Evolutionary conservation across 2,888 invertebrate species (phyloP), one percentile per base, ranked within the genome.

Genomic region (Pristionchus fissidentatus): DNA sequence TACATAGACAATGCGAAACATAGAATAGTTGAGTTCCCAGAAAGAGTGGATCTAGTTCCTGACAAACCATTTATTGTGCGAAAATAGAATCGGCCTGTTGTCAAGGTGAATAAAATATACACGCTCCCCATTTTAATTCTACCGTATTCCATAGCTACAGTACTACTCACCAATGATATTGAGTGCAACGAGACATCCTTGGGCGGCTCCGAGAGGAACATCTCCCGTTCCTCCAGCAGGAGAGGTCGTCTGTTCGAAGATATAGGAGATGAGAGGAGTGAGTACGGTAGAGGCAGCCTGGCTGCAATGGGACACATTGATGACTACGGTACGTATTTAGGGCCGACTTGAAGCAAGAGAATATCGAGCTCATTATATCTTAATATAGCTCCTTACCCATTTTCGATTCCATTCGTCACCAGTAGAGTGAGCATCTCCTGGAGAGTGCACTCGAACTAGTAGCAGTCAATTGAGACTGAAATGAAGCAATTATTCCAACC

Each of bases 111-210:
- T n/a, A n/a, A n/a, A n/a, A n/a, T n/a, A n/a, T n/a, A n/a, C n/a
- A n/a, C n/a, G n/a, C n/a, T n/a, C n/a, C n/a, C n/a, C n/a, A 10
- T 5, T 57, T 26, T 26, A 26, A 5, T 7, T n/a, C n/a, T n/a
- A n/a, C n/a, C n/a, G 26, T 2, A 38, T 38, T n/a, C 55, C 8
- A 7, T 19, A 55, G 1, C 38, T 19, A 22, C 66, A 19, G 19
- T 38, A 22, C 35, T 0, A 41, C 85, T 90, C 89, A 41, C 89
- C 88, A 26, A 91, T 85, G 57, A 91, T 89, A 84, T 91, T 91
- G 35, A 90, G 83, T 22, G 91, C 90, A 35, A 90, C 90, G 55
- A 91, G 84, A 38, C 87, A 83, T 1, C 89, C 87, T 19, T 90
- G 84, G 22, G 89, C 87, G 26, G 84, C 85, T 29, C 85, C 82